Percentiles rank a stretch among this genome's conserved stretches.
phyloP scores from a whole-genome alignment of 2,888 invertebrate species.

The Ariolimax columbianus region DNA sequence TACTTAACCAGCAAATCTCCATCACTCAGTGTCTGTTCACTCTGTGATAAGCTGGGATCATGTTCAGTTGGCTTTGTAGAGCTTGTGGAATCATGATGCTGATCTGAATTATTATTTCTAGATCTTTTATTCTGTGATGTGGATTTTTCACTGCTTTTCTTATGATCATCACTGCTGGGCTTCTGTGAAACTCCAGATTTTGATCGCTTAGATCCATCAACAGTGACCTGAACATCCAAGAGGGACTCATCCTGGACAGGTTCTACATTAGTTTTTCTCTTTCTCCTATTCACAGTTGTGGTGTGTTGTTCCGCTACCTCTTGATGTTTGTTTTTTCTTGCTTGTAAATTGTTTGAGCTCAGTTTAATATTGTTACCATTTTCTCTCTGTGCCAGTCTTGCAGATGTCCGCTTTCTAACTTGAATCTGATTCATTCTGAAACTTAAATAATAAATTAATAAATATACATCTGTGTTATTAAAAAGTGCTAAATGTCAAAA shows the following conservation, averaged over 20 bases:
- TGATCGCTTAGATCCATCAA: neutral
- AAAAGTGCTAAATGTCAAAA: too few species aligned
- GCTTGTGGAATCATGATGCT: too few species aligned
- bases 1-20: neutral
- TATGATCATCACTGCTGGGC: too few species aligned
- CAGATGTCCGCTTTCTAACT: neutral
- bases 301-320: neutral
- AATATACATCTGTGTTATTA: neutral
- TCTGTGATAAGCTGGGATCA: neutral
- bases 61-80: neutral
- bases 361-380: too few species aligned
- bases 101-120: neutral
- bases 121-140: neutral
- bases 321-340: neutral
- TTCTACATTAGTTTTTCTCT: slow-evolving; percentile 18
- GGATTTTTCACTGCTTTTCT: neutral
- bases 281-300: neutral
- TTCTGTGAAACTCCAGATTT: neutral
- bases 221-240: neutral
- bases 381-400: neutral
- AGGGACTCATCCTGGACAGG: neutral
- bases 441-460: neutral
- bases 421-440: slow-evolving; percentile 22
- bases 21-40: neutral
- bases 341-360: neutral